Evolutionary conservation across 2,113 vertebrate species (phyloP).

Genomic region (Grammomys surdaster): DNA sequence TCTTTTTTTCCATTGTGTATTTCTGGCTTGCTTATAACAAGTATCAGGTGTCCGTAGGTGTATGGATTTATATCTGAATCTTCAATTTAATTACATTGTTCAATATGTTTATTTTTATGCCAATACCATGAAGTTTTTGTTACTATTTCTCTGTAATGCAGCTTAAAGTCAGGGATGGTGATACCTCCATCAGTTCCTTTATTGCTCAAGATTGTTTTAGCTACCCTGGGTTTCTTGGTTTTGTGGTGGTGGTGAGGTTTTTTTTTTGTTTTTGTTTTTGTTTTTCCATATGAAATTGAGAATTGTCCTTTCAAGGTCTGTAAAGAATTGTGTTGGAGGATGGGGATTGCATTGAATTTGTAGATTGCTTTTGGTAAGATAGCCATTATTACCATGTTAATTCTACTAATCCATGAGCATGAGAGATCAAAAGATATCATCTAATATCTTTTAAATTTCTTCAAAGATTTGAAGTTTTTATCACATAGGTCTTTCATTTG

Average conservation of each 20-base stretch:
- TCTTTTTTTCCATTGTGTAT: neutral
- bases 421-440: neutral
- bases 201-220: neutral
- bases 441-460: neutral
- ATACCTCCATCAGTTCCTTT: neutral
- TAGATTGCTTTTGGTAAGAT: too few relatives aligned
- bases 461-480: neutral
- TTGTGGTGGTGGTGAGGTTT: too few relatives aligned
- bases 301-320: neutral
- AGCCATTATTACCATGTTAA: neutral
- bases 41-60: neutral
- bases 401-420: neutral
- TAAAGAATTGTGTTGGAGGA: neutral
- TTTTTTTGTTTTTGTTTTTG: too few relatives aligned
- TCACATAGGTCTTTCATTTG: neutral
- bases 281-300: neutral
- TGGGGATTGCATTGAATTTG: neutral
- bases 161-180: neutral
- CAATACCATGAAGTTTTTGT: neutral
- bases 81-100: neutral
- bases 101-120: neutral
- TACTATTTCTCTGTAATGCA: neutral
- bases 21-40: neutral
- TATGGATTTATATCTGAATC: neutral
- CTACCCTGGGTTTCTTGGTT: too few relatives aligned